Evolutionary conservation across 2,113 vertebrate genomes (phyloP), one percentile per base, ranked within the genome.

Genomic region (Bagarius yarrelli): DNA sequence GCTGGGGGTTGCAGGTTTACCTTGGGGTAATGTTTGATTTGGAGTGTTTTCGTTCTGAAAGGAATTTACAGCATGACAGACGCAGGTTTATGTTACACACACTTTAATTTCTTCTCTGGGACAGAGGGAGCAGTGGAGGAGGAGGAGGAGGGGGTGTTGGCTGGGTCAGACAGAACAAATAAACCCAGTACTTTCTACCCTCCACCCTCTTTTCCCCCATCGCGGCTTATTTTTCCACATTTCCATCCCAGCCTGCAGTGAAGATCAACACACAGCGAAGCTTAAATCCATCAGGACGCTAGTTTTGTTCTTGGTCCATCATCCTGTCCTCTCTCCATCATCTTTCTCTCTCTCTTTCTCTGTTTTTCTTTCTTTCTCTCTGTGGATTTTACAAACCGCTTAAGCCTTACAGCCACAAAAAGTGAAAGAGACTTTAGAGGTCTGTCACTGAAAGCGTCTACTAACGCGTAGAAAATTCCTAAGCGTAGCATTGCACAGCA

Each of bases 41-140:
- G 79, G 70, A 63, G 23, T 23, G 57, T 25, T 74, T 57, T 73
- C 30, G 19, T 32, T 32, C 25, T 56, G 72, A 66, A 56, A 53
- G 52, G 63, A 69, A 78, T 76, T 72, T 55, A 59, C 44, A 72
- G 69, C 79, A 61, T 5, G 1, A 67, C 44, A 59, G 27, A 27
- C 30, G 60, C 78, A 78, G 82, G 76, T 87, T 69, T 76, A 76
- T 56, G 52, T 76, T 81, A 76, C 80, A 76, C 72, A 56, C 36
- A 55, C 72, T 57, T 57, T 76, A 18, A 57, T 69, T 81, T 67
- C 72, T 76, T 83, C 85, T 87, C 82, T 74, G 74, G 36, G 59
- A 79, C 83, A 11, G 78, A 79, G 50, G 74, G 71, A 70, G 83
- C 64, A 86, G 16, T 27, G 61, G 36, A 52, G 36, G 61, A 36